A percentile compares a stretch with the other conserved stretches of the same genome.
Evolutionary conservation across 2,797 vertebrate species (phyloP).

Genomic region (Cossypha polioptera): DNA sequence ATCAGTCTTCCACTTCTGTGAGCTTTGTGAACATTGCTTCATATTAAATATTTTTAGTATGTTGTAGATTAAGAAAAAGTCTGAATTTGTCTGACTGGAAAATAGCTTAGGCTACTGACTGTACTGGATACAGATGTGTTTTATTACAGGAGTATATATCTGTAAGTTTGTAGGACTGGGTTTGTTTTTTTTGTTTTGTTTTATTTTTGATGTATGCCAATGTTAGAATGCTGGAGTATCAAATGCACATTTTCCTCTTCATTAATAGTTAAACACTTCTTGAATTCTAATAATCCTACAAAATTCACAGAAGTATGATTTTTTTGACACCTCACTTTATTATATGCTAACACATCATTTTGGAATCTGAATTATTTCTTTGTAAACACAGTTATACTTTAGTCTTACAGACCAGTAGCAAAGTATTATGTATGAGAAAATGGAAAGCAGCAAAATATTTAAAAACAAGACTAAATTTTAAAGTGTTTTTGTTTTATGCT

Average conservation of each 20-base stretch:
- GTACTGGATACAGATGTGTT: not conserved
- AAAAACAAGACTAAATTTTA: not conserved
- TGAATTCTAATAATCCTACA: not conserved
- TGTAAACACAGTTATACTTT: not conserved
- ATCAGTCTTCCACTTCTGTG: not conserved
- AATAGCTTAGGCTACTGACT: conserved; percentile 39
- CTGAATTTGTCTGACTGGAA: conserved; percentile 35
- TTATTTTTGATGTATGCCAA: not conserved
- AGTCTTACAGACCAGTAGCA: not conserved
- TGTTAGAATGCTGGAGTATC: not conserved
- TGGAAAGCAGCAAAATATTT: not conserved
- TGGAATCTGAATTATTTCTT: not conserved
- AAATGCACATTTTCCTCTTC: not conserved
- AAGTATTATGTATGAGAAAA: not conserved
- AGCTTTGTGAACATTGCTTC: not conserved
- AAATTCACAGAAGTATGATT: not conserved
- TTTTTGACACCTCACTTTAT: not conserved
- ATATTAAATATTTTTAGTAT: conserved; percentile 35
- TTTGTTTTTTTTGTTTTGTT: not conserved
- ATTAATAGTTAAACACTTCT: not conserved
- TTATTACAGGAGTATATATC: not conserved
- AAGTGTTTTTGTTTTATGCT: not conserved
- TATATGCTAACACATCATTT: not conserved
- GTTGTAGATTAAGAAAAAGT: conserved; percentile 12
- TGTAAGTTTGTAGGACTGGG: not conserved